Evolutionary conservation across 2,113 vertebrate species (phyloP), one percentile per base, ranked within the genome.

Genomic region (Mormyrus iriodes): DNA sequence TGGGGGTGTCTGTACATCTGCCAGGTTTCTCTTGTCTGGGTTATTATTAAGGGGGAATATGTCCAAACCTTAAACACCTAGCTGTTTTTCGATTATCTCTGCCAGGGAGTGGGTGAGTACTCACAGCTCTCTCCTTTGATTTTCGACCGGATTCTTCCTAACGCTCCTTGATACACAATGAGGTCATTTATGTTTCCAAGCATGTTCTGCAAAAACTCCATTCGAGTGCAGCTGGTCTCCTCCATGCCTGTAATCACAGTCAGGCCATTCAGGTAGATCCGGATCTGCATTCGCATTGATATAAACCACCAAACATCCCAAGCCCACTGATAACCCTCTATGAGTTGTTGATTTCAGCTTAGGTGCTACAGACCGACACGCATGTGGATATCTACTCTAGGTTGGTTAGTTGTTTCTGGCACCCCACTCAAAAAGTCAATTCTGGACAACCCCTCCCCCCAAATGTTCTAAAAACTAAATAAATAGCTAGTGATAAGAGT

Each of bases 181-280:
- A 93, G 92, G 7, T 46, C 27, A 4, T 6, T 65, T n/a, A 94
- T 9, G 0, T 94, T 90, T 0, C 92, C 94, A 10, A 95, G 92
- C 65, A 96, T 79, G 0, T 95, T 90, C 90, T 94, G 88, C 79
- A 96, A 91, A 4, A 35, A 90, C 86, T 96, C 95, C 89, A 94
- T 95, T 90, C 95, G 93, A 12, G 94, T 82, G 61, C 96, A 96
- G 91, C 94, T 96, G 0, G 88, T 96, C 2, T 93, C 94, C 58
- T 95, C 95, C 96, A 96, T 96, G 10, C 96, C 96, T 96, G 92
- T 2, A 89, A 76, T 17, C 46, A 89, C 24, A 87, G 3, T 48
- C 51, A 51, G 44, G 15, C 1, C 8, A 35, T n/a, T 52, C 2
- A 0, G 48, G 10, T 17, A 42, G n/a, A 51, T 39, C 27, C n/a